These are phyloP conservation scores for Hyphantria cunea DNA, from an alignment of 1,140 invertebrate species.

Conservation along the genomic window DNA sequence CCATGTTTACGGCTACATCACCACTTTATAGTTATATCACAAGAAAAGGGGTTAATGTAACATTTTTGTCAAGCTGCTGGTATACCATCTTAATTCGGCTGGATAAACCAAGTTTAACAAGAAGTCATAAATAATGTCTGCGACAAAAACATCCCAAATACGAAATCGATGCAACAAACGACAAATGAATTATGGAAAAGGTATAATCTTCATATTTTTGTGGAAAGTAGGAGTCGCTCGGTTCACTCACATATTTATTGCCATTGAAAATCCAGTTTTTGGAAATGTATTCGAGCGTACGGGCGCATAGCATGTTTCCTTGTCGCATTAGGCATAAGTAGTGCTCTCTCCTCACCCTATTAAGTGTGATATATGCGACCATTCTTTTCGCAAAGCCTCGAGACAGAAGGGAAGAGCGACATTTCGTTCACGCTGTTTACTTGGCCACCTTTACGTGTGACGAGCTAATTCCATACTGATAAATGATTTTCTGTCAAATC, in stretches of 20 bases:
- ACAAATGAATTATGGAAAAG: conserved; percentile 40
- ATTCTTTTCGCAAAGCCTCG: conserved; percentile 77
- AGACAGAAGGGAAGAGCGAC: conserved; percentile 71
- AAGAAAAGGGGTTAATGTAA: conserved; percentile 65
- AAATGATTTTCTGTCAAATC: conserved; percentile 67
- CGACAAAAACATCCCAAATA: conserved; percentile 31
- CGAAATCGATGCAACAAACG: conserved; percentile 30
- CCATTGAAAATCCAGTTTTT: conserved; percentile 68
- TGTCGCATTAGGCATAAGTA: conserved; percentile 81
- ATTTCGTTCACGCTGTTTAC: conserved; percentile 65
- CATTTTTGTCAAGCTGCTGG: conserved; percentile 50
- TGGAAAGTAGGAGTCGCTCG: conserved; percentile 31
- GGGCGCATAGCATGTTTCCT: conserved; percentile 70
- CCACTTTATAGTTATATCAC: conserved; percentile 66
- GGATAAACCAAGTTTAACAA: no score
- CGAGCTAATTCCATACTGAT: conserved; percentile 72
- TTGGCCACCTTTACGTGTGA: conserved; percentile 58
- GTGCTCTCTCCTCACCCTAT: conserved; percentile 80
- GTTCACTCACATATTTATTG: conserved; percentile 66
- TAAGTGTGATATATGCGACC: conserved; percentile 79
- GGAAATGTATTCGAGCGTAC: conserved; percentile 66
- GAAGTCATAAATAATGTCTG: conserved; percentile 15
- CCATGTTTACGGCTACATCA: conserved; percentile 66
- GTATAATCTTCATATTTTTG: conserved; percentile 32
- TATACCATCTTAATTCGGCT: conserved; percentile 12